A percentile compares a stretch with the other conserved stretches of the same genome.
Conservation (phyloP, 2,797 vertebrate species). For the Potorous gilbertii region DNA sequence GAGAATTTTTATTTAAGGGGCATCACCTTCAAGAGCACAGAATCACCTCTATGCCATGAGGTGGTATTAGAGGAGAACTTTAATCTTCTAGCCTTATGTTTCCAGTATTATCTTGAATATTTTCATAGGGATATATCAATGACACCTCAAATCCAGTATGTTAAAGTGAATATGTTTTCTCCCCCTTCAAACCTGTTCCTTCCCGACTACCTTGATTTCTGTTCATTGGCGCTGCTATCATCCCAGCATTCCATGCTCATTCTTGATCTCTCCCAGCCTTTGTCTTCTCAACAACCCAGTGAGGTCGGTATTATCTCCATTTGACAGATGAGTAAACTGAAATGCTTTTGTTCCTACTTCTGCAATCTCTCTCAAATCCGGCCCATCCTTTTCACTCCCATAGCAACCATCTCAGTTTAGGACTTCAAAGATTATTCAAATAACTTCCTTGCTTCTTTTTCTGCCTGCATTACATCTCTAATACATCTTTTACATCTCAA, state of each 20-base stretch:
- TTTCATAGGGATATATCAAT: neutral
- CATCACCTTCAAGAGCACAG: neutral
- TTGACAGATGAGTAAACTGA: slow-evolving; percentile 29
- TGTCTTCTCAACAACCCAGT: neutral
- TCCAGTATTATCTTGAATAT: neutral
- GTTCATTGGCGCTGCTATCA: neutral
- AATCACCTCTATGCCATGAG: neutral
- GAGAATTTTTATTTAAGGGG: neutral
- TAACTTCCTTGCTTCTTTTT: neutral
- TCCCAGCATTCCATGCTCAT: neutral
- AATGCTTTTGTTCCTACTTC: neutral
- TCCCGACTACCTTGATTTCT: neutral
- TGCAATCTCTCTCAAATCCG: neutral
- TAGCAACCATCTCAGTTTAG: neutral
- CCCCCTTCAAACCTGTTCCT: too few species aligned
- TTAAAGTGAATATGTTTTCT: neutral
- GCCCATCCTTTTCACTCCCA: neutral
- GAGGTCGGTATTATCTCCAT: neutral
- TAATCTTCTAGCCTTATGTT: neutral
- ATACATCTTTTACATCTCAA: neutral
- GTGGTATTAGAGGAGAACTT: neutral
- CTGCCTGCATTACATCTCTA: neutral
- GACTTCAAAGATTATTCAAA: neutral
- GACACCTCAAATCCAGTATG: neutral
- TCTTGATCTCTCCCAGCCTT: neutral